These are phyloP conservation scores for Yponomeuta sedellus DNA, from an alignment of 2,888 invertebrate genomes.

Conservation along the genomic window DNA sequence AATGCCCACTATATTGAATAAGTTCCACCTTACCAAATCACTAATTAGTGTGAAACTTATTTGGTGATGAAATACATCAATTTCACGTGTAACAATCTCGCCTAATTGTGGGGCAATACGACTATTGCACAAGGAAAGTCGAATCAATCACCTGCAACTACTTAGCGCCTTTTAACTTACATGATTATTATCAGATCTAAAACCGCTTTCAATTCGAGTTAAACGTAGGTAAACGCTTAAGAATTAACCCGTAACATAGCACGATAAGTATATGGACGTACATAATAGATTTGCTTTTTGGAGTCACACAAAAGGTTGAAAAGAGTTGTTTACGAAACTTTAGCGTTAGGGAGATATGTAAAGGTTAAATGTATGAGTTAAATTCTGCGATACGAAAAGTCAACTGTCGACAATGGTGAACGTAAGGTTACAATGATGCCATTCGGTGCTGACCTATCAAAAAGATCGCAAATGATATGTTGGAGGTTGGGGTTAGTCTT, in stretches of 20 bases:
- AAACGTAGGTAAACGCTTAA: not conserved
- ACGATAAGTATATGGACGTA: not conserved
- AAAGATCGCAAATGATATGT: slow-evolving; percentile 4
- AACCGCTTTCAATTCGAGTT: not conserved
- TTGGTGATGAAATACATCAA: not conserved
- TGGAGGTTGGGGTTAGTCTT: not conserved
- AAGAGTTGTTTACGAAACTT: slow-evolving; percentile 43
- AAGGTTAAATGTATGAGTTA: slow-evolving; percentile 48
- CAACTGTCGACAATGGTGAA: slow-evolving; percentile 24
- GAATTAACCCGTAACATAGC: not conserved
- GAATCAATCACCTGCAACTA: slow-evolving; percentile 24
- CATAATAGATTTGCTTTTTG: slow-evolving; percentile 27
- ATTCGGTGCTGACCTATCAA: not conserved
- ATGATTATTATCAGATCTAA: slow-evolving; percentile 21
- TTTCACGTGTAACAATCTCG: not conserved
- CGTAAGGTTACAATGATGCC: slow-evolving; percentile 17
- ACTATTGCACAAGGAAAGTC: slow-evolving; percentile 32
- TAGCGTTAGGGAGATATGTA: slow-evolving; percentile 36
- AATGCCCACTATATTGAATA: not conserved
- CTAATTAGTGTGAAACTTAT: too few relatives aligned
- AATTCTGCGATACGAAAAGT: slow-evolving; percentile 31
- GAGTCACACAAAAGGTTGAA: slow-evolving; percentile 35
- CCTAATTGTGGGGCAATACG: slow-evolving; percentile 15
- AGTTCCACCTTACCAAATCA: not conserved
- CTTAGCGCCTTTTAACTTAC: slow-evolving; percentile 30